Evolutionary conservation across 64 coral and sea anemone species (phyloP), one percentile per base, ranked within the genome.

Genomic region (Stylophora pistillata): DNA sequence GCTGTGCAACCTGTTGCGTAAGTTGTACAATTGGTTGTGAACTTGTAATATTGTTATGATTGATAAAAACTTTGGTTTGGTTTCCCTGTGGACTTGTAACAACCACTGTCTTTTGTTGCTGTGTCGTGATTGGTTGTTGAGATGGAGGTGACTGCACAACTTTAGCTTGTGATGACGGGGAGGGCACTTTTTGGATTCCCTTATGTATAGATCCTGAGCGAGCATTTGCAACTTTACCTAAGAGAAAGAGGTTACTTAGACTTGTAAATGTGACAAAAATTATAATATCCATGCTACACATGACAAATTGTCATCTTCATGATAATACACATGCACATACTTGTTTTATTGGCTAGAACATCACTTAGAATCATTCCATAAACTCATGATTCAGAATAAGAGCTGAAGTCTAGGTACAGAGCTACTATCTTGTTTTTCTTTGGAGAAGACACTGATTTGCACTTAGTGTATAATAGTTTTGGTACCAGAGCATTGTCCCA

Each of bases 21-120:
- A 96, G 82, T 72, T 96, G 95, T 58, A 80, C 95, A 66, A 96
- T 96, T 23, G 95, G 95, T 74, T 92, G 94, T 30, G 94, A 92
- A 21, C 78, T 79, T 78, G 92, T 57, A 31, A 87, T 89, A 73
- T 92, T 89, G 41, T 82, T 87, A 15, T 96, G 95, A 74, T 96
- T 96, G 14, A 96, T 77, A 61, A 93, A 96, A 59, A 96, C 31
- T 60, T 92, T 96, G 47, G 89, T 91, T 84, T 93, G 95, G 17
- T 88, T 92, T 57, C 82, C 91, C 52, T 92, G 95, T 34, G 95
- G 91, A 86, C 91, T 96, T 69, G 61, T 90, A 25, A 92, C 82
- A 28, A 96, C 86, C 3, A 96, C 86, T 55, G 91, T 90, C 61
- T 92, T 96, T 74, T 93, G 95, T 85, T 92, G 90, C 30, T 82